Percentiles rank a stretch among this genome's conserved stretches.
These are phyloP conservation scores for Musca domestica DNA, from an alignment of 1,140 invertebrate species.

Conservation along the genomic window DNA sequence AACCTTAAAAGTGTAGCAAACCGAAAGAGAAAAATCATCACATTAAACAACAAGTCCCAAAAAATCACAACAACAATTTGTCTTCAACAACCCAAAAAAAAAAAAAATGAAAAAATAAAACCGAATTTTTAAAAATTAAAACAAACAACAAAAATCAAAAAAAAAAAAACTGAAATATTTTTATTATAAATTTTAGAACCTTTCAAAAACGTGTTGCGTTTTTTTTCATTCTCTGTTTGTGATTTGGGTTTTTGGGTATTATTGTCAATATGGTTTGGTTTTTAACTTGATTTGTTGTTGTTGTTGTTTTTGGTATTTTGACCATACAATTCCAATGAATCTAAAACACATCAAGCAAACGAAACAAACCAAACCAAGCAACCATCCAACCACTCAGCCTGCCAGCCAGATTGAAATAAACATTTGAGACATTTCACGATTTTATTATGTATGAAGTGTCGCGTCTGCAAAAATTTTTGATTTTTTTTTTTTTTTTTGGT, in stretches of 20 bases:
- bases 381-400: background rate
- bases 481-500: background rate
- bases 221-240: too few relatives aligned
- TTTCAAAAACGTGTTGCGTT: slow-evolving; percentile 18
- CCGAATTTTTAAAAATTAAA: too few relatives aligned
- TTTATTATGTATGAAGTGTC: slow-evolving; percentile 53
- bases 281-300: background rate
- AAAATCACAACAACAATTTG: too few relatives aligned
- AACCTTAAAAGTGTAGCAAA: slow-evolving; percentile 17
- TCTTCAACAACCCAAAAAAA: too few relatives aligned
- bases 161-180: slow-evolving; percentile 12
- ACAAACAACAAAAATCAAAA: background rate
- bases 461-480: slow-evolving; percentile 43
- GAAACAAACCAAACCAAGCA: background rate
- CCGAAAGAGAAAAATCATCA: too few relatives aligned
- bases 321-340: slow-evolving; percentile 9
- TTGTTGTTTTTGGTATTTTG: background rate
- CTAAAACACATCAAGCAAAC: background rate
- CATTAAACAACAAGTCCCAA: too few relatives aligned
- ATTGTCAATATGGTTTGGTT: background rate
- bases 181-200: slow-evolving; percentile 23
- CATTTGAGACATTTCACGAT: slow-evolving; percentile 26
- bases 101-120: too few relatives aligned
- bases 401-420: slow-evolving; percentile 1
- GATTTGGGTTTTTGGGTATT: slow-evolving; percentile 17